Evolutionary conservation across 2,797 vertebrate species (phyloP), one percentile per base, ranked within the genome.

Genomic region (Hippocampus kuda): DNA sequence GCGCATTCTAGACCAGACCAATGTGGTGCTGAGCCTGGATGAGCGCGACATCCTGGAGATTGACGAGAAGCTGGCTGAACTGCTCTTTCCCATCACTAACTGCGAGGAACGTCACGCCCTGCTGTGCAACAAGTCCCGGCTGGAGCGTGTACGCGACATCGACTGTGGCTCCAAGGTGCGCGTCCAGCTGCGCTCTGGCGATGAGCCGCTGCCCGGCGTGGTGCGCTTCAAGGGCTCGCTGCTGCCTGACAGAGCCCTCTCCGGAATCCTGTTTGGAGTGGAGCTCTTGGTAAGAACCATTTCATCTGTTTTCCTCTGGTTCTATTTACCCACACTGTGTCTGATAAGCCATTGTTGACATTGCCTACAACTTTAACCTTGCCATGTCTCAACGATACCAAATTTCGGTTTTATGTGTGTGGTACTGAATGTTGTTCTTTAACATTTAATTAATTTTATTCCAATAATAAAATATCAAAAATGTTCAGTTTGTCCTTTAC

Each of bases 21-120:
- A 98, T 0, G 92, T 94, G 18, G 83, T 97, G 71, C 87, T 96
- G 65, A 92, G 93, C 74, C 91, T 98, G 78, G 96, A 99, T 1
- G 96, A 98, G 79, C 94, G 96, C 69, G 95, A 99, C 3, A 90
- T 95, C 62, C 79, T 92, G 77, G 96, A 98, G 88, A 92, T 99
- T 76, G 94, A 92, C 4, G 95, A 97, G 80, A 96, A 95, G 71
- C 85, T 95, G 73, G 94, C 96, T 0, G 96, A 99, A 85, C 83
- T 99, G 77, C 92, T 99, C 51, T 91, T 98, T 84, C 96, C 97
- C n/a, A 96, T 99, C 77, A 98, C 95, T 83, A 98, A 96, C 87
- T 97, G 94, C 64, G 97, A 99, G 81, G 97, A 98, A 84, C 92
- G 96, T 70, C 93, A 96, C 57, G 90, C 91, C 75, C 86, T 98